phyloP scores from a whole-genome alignment of 2,888 invertebrate species.

The Leptinotarsa haldemani region DNA sequence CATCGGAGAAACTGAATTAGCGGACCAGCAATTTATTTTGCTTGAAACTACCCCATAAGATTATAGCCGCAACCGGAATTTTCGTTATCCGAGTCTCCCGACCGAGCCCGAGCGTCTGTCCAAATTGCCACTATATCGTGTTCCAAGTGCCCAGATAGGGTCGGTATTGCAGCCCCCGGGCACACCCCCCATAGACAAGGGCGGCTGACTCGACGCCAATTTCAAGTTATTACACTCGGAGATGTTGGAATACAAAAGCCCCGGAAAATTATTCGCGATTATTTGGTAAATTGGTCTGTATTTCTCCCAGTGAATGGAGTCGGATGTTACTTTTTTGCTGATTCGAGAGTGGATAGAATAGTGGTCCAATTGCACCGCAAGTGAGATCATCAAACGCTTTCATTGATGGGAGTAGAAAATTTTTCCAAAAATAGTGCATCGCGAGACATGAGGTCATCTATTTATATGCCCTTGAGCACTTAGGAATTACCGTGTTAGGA shows the following conservation, averaged over 20 bases:
- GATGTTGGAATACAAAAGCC: slow-evolving; percentile 17
- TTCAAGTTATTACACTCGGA: slow-evolving; percentile 31
- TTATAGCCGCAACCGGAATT: neutral
- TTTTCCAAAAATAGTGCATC: too few relatives aligned
- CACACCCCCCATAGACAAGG: slow-evolving; percentile 28
- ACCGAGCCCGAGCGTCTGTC: slow-evolving; percentile 8
- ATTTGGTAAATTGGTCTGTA: slow-evolving; percentile 3
- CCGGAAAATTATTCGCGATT: slow-evolving; percentile 10
- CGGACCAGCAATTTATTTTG: neutral
- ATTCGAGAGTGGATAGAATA: neutral
- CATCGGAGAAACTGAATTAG: neutral
- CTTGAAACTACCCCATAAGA: neutral
- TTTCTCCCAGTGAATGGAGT: neutral
- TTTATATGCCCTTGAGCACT: too few relatives aligned
- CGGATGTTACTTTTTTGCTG: neutral
- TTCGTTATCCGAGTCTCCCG: slow-evolving; percentile 28
- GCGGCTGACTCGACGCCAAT: slow-evolving; percentile 34
- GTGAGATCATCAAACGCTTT: too few relatives aligned
- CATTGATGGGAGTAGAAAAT: too few relatives aligned
- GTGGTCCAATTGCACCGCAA: too few relatives aligned
- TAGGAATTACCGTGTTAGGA: too few relatives aligned
- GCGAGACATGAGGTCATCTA: too few relatives aligned
- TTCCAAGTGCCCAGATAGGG: slow-evolving; percentile 29
- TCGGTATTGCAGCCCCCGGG: slow-evolving; percentile 24
- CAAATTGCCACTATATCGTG: slow-evolving; percentile 32